Percentiles rank a stretch among this genome's conserved stretches.
These are phyloP conservation scores for Pardalotus punctatus DNA, from an alignment of 2,113 vertebrate genomes.

Conservation along the genomic window DNA sequence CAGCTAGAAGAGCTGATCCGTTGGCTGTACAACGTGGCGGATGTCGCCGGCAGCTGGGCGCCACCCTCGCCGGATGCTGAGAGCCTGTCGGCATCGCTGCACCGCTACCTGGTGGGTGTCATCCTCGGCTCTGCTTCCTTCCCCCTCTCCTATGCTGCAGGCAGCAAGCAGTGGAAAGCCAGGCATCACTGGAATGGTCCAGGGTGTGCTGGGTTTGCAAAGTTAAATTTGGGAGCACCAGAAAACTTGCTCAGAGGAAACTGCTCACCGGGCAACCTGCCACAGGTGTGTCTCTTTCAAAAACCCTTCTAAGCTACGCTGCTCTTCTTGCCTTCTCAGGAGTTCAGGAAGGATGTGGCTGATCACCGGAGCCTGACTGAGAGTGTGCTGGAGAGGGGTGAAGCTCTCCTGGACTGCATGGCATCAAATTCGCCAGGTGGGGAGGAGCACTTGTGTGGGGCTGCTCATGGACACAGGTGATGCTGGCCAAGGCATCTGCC, in stretches of 20 bases:
- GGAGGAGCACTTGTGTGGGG: not conserved
- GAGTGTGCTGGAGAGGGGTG: conserved; percentile 81
- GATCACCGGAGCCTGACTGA: conserved; percentile 79
- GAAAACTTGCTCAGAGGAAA: not conserved
- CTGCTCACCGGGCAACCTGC: not conserved
- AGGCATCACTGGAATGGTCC: not conserved
- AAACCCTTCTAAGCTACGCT: not conserved
- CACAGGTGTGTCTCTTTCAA: not conserved
- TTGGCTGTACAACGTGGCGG: conserved; percentile 79
- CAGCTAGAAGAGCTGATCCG: conserved; percentile 85
- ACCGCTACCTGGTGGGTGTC: conserved; percentile 80
- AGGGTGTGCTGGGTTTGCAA: not conserved
- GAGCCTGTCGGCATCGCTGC: conserved; percentile 77
- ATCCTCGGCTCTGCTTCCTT: not conserved
- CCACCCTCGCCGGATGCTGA: conserved; percentile 57
- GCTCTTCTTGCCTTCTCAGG: conserved; percentile 62
- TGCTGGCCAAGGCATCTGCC: not conserved
- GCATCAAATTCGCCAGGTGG: conserved; percentile 82
- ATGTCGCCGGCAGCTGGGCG: conserved; percentile 69
- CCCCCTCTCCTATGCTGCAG: not conserved
- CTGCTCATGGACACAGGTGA: not conserved
- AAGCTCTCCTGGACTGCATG: conserved; percentile 83
- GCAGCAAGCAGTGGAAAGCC: not conserved
- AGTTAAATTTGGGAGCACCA: not conserved
- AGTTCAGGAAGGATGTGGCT: conserved; percentile 82